Evolutionary conservation across 1,140 invertebrate genomes (phyloP).

Genomic region (Trinorchestia longiramus): DNA sequence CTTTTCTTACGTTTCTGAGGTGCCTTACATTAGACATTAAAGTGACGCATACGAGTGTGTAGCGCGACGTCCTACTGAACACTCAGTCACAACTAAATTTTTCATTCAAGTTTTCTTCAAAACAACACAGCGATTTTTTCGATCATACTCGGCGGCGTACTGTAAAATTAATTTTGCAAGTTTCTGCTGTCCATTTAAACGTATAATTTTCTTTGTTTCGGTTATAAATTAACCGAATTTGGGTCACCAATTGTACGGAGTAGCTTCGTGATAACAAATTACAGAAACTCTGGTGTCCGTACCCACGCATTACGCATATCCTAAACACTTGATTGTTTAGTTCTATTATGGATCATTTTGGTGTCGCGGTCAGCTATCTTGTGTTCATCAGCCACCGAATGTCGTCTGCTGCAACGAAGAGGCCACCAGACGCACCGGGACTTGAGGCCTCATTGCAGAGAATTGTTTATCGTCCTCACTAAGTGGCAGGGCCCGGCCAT

Average conservation of each 20-base stretch:
- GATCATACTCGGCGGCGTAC: neutral
- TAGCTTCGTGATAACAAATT: neutral
- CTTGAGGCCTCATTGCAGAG: neutral
- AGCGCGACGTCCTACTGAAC: neutral
- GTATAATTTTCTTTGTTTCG: neutral
- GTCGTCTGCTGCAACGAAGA: neutral
- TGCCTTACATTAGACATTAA: neutral
- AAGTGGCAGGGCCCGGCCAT: neutral
- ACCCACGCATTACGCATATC: neutral
- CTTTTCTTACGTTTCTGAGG: neutral
- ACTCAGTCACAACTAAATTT: neutral
- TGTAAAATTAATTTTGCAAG: neutral
- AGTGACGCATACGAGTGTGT: neutral
- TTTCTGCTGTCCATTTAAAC: neutral
- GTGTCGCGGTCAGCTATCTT: neutral
- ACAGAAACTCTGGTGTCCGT: neutral
- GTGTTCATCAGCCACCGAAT: neutral
- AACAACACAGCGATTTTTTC: neutral
- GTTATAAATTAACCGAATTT: neutral
- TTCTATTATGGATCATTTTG: neutral
- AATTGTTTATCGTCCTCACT: neutral
- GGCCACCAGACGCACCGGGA: neutral
- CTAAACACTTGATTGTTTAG: neutral
- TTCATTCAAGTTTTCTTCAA: neutral
- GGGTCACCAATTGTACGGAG: neutral